Evolutionary conservation across 2,888 invertebrate genomes (phyloP), one percentile per base, ranked within the genome.

Genomic region (Dromius quadrimaculatus): DNA sequence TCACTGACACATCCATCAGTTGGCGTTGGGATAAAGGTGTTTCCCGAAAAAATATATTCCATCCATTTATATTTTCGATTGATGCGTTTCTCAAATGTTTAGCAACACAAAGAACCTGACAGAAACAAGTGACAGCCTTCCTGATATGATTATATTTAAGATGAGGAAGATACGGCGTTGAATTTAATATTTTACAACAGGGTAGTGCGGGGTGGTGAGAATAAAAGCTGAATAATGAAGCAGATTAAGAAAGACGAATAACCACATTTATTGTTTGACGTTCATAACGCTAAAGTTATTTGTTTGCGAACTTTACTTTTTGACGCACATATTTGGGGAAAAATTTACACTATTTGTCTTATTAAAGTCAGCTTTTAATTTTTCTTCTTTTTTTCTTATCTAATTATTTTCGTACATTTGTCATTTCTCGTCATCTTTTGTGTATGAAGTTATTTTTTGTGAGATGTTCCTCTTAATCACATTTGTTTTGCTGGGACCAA

Each of bases 191-290:
- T 59, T 59, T 57, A 57, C 28, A 54, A 54, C 54, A 54, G 17
- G 8, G 32, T 8, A 20, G n/a, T n/a, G n/a, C n/a, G 20, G 9
- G 22, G 19, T 6, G 47, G 47, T 8, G 47, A 20, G n/a, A 8
- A 15, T 6, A 41, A 41, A 15, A 11, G 41, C 41, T 62, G 62
- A 41, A 62, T 62, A 62, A 62, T 62, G 62, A 41, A 62, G 41
- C 20, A 41, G 62, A 62, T 62, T 62, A 62, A 41, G 43, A 62
- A 62, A 41, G 62, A 62, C 43, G 62, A 41, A 62, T 62, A 59
- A 22, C 62, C 61, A 11, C 61, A 61, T 22, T 59, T 59, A 59
- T 59, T 61, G 61, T 61, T 50, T 38, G 61, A 13, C 61, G 61
- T 61, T 38, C 34, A 61, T 61, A 61, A 62, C 50, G 23, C 38